Percentiles rank a stretch among this genome's conserved stretches.
These are phyloP conservation scores for Tamias sibiricus DNA, from an alignment of 2,113 vertebrate species.

Conservation along the genomic window DNA sequence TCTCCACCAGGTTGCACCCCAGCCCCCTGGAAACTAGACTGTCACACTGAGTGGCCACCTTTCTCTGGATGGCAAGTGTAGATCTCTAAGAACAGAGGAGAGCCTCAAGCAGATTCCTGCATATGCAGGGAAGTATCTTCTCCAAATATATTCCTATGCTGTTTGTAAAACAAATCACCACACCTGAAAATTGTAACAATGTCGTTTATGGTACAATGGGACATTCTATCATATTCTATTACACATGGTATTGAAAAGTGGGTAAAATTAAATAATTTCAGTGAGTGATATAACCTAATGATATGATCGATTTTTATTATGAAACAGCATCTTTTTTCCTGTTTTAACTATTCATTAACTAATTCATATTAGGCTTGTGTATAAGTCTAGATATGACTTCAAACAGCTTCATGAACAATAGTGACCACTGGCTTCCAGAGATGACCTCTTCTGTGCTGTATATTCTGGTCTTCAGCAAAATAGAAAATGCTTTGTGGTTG, in stretches of 20 bases:
- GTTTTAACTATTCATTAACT: no score
- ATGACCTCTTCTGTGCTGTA: background rate
- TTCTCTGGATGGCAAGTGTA: background rate
- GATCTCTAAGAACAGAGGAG: background rate
- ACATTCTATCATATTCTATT: background rate
- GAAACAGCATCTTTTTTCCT: background rate
- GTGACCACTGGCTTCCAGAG: background rate
- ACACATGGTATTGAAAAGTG: background rate
- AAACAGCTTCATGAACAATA: background rate
- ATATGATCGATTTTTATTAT: background rate
- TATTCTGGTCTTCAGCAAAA: background rate
- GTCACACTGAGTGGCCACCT: background rate
- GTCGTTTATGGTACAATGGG: background rate
- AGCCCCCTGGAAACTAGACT: background rate
- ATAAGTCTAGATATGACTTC: background rate
- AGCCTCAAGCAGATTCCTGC: background rate
- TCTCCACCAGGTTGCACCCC: background rate
- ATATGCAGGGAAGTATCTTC: background rate
- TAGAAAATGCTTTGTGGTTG: constrained; percentile 67
- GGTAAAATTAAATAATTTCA: background rate
- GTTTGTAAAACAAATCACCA: background rate
- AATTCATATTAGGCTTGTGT: background rate
- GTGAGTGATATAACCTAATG: background rate
- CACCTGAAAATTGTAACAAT: background rate
- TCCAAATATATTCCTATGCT: background rate